Evolutionary conservation across 2,888 invertebrate genomes (phyloP).

Genomic region (Diaphora mendica): DNA sequence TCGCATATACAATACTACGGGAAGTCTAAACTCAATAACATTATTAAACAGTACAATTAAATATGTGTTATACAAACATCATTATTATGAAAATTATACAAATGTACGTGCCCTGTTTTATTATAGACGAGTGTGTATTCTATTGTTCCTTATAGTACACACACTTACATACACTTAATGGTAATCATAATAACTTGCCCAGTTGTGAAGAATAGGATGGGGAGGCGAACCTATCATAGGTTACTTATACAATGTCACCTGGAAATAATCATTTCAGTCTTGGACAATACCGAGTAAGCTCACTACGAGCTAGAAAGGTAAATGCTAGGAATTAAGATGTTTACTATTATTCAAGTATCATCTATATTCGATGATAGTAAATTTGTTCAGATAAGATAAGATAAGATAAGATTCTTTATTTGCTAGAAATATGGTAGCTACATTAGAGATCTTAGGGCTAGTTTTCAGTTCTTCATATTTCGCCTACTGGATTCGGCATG

Average conservation of each 20-base stretch:
- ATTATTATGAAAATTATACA: constrained; percentile 17
- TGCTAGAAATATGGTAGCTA: too few relatives aligned
- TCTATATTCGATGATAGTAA: neutral
- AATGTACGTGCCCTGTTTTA: constrained; percentile 9
- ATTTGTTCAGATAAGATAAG: too few relatives aligned
- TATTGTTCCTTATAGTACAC: constrained; percentile 12
- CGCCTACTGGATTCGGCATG: too few relatives aligned
- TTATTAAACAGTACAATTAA: constrained; percentile 10
- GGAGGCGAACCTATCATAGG: neutral
- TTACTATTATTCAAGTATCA: neutral
- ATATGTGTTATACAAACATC: constrained; percentile 13
- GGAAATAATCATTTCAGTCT: neutral
- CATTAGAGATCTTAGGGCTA: too few relatives aligned
- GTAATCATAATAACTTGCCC: constrained; percentile 6
- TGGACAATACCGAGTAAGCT: constrained; percentile 2
- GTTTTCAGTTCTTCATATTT: too few relatives aligned
- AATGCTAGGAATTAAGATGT: neutral
- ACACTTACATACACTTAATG: constrained; percentile 6
- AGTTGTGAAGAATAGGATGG: constrained; percentile 3
- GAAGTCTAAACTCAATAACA: constrained; percentile 2
- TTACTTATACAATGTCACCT: neutral
- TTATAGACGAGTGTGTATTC: constrained; percentile 4
- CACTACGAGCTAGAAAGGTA: neutral
- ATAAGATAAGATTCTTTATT: too few relatives aligned
- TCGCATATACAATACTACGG: neutral